Base-by-base conservation (phyloP, 2,888 invertebrate species). In the Apodemia mormo region DNA sequence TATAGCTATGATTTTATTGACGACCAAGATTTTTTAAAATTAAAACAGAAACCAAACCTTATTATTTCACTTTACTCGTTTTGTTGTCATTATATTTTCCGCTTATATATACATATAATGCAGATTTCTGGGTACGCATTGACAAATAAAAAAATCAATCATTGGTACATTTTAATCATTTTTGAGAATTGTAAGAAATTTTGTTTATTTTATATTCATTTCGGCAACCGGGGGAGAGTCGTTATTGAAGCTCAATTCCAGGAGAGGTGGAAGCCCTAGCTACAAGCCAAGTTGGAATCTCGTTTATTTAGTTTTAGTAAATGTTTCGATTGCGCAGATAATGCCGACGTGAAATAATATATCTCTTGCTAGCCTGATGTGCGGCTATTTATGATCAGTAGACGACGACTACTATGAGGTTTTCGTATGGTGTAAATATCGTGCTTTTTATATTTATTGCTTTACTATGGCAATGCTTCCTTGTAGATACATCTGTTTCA, bases 321-420 rank as follows among this genome's bases (percentile, higher is more conserved):
- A 61, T 61, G 58, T 61, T 61, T 61, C 58, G 58, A 61, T 61
- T 61, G 58, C 30, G 30, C 58, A 30, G 58, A 61, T 61, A 61
- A 61, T 61, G 33, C 30, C 33, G 29, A 30, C 30, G 29, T 30
- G 58, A 61, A 61, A 61, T 61, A 61, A 61, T 61, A 61, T 61
- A 61, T 61, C 58, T 61, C 58, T 33, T 12, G 29, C 29, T 12
- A 10, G 14, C 58, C 30, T 61, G 58, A 61, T 61, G 58, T 33
- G 12, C 33, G 29, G 33, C 33, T 61, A 61, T 61, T 61, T 61
- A 61, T 61, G 61, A 61, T 61, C 61, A 33, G 61, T 61, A 33
- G 61, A 61, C 58, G 58, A 61, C 58, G 58, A 58, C 61, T 61
- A 61, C 61, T 33, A 61, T 14, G 29, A 33, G 30, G 30, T 61